phyloP scores from a whole-genome alignment of 2,113 vertebrate species.

The Collichthys lucidus region DNA sequence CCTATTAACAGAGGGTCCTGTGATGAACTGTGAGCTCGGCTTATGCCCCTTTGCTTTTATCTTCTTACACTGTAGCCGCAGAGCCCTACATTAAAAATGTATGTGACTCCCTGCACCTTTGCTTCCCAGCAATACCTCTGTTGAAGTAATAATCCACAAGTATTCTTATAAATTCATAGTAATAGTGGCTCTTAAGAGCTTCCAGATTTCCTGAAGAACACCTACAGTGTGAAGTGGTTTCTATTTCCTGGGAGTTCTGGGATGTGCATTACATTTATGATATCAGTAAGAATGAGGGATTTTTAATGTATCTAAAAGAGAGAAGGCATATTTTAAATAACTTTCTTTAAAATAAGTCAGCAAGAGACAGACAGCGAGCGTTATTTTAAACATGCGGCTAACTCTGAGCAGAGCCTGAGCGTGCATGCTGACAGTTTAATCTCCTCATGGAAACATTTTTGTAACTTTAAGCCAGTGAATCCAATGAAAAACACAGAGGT shows the following conservation, averaged over 20 bases:
- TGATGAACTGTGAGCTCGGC: constrained; percentile 46
- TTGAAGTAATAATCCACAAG: constrained; percentile 28
- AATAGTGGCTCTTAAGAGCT: constrained; percentile 26
- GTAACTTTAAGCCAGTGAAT: constrained; percentile 65
- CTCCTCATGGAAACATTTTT: constrained; percentile 56
- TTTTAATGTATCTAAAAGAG: not conserved
- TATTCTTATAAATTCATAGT: constrained; percentile 26
- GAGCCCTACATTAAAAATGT: constrained; percentile 33
- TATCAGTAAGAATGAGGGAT: constrained; percentile 23
- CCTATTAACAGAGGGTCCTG: constrained; percentile 58
- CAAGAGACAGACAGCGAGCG: not conserved
- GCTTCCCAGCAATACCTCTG: constrained; percentile 17
- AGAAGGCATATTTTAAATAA: constrained; percentile 13
- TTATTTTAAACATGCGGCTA: constrained; percentile 11
- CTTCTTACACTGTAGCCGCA: constrained; percentile 31
- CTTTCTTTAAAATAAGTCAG: not conserved
- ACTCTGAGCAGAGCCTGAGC: constrained; percentile 23
- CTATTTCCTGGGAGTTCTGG: constrained; percentile 23
- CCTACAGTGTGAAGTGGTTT: constrained; percentile 27
- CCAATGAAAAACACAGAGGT: constrained; percentile 42
- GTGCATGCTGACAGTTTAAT: constrained; percentile 65
- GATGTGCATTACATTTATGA: constrained; percentile 23
- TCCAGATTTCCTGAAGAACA: constrained; percentile 42
- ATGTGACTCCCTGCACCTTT: constrained; percentile 38
- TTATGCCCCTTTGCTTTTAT: constrained; percentile 46